Evolutionary conservation across 2,888 invertebrate species (phyloP), one percentile per base, ranked within the genome.

Genomic region (Prosopocoilus inquinatus): DNA sequence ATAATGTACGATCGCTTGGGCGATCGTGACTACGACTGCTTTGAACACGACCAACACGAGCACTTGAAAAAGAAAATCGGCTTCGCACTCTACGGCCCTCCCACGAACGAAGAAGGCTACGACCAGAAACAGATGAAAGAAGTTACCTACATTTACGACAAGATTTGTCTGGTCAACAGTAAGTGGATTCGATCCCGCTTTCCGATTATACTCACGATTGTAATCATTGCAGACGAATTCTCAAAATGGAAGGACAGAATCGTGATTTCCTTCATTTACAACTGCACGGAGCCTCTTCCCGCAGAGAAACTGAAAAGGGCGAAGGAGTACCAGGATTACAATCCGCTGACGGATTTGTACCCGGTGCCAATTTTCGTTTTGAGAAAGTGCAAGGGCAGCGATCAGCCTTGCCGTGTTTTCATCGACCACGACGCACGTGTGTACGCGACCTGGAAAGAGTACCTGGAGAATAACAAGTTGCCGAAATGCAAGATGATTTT

Each of bases 1-100:
- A 76, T 81, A 56, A 83, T 83, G 75, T 82, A 77, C 67, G 82
- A 84, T 70, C 79, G 80, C 66, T 70, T 84, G 44, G 80, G 81
- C 1, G 81, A 84, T 58, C 78, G 81, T 63, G 83, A 83, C 70
- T 75, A 68, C 73, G 80, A 70, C 72, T 80, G 81, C 60, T 84
- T 83, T 71, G 80, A 82, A 62, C 74, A 71, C 63, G 67, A 73
- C 49, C 79, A 82, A 59, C 77, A 81, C 57, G 78, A 79, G 57
- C 74, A 78, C 60, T 71, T 84, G 45, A 71, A 81, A 41, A 76
- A 80, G 63, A 84, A 84, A 72, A 78, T 84, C 56, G 82, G 80
- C 20, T 84, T 79, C 74, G 82, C 82, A 9, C 70, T 83, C 47
- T 82, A 76, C 71, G 84, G 84, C 2, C 76, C 79, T 46, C 84